Conservation (phyloP, 1,140 invertebrate genomes). For the Megathymus violae region DNA sequence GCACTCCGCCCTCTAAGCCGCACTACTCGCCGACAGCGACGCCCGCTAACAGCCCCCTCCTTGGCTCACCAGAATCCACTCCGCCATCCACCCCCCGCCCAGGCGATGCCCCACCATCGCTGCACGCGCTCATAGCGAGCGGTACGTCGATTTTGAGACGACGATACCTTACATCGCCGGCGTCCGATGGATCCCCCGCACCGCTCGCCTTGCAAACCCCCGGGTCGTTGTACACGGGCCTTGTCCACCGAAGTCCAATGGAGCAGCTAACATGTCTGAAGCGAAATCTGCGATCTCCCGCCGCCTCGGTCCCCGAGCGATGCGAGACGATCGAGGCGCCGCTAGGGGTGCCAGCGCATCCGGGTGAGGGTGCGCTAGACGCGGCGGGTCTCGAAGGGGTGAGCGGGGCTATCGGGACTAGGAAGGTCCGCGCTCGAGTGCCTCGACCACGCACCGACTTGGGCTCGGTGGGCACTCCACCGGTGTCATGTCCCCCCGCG, state of each 20-base stretch:
- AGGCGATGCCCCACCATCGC: slow-evolving; percentile 84
- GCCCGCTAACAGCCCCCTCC: slow-evolving; percentile 81
- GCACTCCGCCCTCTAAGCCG: too few relatives aligned
- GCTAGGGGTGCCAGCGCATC: slow-evolving; percentile 83
- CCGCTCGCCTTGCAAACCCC: slow-evolving; percentile 85
- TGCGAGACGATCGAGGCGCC: slow-evolving; percentile 59
- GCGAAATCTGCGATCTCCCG: slow-evolving; percentile 79
- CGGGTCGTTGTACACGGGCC: slow-evolving; percentile 83
- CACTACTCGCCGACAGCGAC: too few relatives aligned
- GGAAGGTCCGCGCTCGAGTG: slow-evolving; percentile 64
- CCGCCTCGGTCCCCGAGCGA: slow-evolving; percentile 57
- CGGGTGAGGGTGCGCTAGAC: slow-evolving; percentile 83
- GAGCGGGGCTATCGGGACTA: too few relatives aligned
- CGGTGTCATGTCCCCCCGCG: slow-evolving; percentile 73
- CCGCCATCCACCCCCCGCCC: slow-evolving; percentile 94
- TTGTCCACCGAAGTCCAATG: slow-evolving; percentile 88
- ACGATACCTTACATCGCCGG: slow-evolving; percentile 77
- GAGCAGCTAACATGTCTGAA: slow-evolving; percentile 90
- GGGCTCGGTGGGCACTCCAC: slow-evolving; percentile 74
- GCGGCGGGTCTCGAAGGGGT: slow-evolving; percentile 64
- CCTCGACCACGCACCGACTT: slow-evolving; percentile 73
- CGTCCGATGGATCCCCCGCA: slow-evolving; percentile 79
- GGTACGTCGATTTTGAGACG: slow-evolving; percentile 91
- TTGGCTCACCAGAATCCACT: slow-evolving; percentile 85
- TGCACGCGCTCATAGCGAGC: slow-evolving; percentile 87